Percentiles rank a stretch among this genome's conserved stretches.
Conservation (phyloP, 2,113 vertebrate genomes). For the Muntiacus muntjak region DNA sequence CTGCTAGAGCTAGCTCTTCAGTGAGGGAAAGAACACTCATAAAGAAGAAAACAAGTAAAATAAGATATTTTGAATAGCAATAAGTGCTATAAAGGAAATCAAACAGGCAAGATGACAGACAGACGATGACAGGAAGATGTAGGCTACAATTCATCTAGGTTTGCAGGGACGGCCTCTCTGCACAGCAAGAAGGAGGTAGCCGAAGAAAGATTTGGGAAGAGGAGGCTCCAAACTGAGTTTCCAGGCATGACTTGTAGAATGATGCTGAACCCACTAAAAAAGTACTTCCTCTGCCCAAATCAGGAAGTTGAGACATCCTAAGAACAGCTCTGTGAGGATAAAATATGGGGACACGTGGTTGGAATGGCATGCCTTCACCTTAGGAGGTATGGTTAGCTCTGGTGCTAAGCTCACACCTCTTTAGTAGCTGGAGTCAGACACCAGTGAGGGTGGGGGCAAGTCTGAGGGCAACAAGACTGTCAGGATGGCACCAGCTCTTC, state of each 20-base stretch:
- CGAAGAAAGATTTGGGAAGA: background rate
- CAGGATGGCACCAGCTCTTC: background rate
- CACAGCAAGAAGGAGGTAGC: background rate
- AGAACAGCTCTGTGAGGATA: background rate
- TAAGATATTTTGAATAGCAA: background rate
- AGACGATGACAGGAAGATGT: background rate
- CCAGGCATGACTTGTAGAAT: background rate
- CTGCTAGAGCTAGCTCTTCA: background rate
- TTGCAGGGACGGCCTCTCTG: background rate
- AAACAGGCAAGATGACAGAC: background rate
- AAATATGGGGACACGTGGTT: rapidly evolving
- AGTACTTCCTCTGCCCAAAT: background rate
- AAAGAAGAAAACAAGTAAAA: background rate
- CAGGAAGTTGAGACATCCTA: background rate
- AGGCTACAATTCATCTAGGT: background rate
- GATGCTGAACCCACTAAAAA: no score
- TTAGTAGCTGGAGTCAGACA: background rate
- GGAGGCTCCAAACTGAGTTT: background rate
- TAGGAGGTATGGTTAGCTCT: background rate
- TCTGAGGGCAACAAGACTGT: background rate
- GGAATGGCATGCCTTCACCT: background rate
- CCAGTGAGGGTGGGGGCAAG: no score
- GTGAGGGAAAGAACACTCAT: background rate
- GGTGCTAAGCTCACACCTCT: background rate
- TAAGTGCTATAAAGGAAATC: background rate